phyloP scores from a whole-genome alignment of 2,888 invertebrate genomes.

The Poecilus cupreus region DNA sequence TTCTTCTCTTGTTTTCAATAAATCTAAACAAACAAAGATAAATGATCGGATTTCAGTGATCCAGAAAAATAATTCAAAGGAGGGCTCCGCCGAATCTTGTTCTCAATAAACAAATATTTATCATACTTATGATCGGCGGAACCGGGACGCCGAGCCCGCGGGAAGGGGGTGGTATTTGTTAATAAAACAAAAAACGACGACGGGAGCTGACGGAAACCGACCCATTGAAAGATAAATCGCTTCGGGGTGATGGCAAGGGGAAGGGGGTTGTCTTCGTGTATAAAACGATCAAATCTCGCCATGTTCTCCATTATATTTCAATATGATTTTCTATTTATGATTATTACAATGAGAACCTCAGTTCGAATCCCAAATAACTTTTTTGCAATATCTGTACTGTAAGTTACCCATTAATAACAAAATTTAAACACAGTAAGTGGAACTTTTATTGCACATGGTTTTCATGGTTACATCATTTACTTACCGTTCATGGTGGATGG shows the following conservation, averaged over 20 bases:
- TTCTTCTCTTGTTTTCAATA: constrained; percentile 50
- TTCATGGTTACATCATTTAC: too few species aligned
- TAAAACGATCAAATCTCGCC: not conserved
- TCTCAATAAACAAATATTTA: constrained; percentile 57
- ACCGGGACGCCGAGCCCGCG: not conserved
- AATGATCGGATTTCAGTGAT: constrained; percentile 52
- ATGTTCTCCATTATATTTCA: not conserved
- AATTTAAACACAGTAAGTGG: too few species aligned
- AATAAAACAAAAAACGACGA: constrained; percentile 29
- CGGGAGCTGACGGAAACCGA: constrained; percentile 23
- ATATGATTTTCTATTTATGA: too few species aligned
- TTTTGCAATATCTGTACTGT: too few species aligned
- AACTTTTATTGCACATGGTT: too few species aligned
- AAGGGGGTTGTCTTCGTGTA: not conserved
- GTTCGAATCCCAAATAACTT: too few species aligned
- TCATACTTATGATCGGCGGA: constrained; percentile 43
- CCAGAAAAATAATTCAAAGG: constrained; percentile 54
- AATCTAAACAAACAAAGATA: constrained; percentile 55
- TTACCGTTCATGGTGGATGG: too few species aligned
- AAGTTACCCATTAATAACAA: too few species aligned
- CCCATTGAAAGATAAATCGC: constrained; percentile 31
- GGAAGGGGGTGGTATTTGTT: constrained; percentile 2
- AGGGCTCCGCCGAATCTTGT: constrained; percentile 35
- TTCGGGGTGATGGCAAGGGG: too few species aligned
- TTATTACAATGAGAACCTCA: too few species aligned